Percentiles rank a stretch among this genome's conserved stretches.
Conservation (phyloP, 1,140 invertebrate species). For the Ceratoteleas bidentatus region DNA sequence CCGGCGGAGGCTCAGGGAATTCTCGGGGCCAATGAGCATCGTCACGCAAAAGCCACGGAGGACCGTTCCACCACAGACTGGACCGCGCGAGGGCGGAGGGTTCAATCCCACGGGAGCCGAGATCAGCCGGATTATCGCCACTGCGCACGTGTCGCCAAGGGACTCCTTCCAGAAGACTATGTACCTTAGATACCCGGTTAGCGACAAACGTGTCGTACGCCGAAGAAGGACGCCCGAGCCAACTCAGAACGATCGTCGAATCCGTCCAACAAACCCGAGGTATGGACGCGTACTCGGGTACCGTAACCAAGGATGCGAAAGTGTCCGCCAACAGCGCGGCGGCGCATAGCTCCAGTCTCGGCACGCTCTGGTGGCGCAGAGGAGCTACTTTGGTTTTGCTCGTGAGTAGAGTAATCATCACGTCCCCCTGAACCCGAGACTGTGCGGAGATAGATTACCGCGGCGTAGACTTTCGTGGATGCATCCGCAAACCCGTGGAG, state of each 20-base stretch:
- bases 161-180: background rate
- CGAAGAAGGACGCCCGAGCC: background rate
- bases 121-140: too few species aligned
- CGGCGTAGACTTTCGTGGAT: background rate
- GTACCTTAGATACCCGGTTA: background rate
- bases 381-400: conserved; percentile 1
- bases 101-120: too few species aligned
- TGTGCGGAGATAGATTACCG: too few species aligned
- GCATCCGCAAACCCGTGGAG: background rate
- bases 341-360: too few species aligned
- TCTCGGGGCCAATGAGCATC: too few species aligned
- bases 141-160: too few species aligned
- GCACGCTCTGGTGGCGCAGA: background rate
- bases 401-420: background rate
- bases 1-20: too few species aligned
- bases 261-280: background rate
- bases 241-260: conserved; percentile 5
- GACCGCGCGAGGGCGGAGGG: too few species aligned
- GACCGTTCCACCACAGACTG: too few species aligned
- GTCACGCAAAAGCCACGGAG: too few species aligned
- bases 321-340: background rate
- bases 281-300: background rate
- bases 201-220: background rate
- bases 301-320: background rate
- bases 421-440: background rate